Evolutionary conservation across 2,888 invertebrate genomes (phyloP).

Genomic region (Coremacera marginata): DNA sequence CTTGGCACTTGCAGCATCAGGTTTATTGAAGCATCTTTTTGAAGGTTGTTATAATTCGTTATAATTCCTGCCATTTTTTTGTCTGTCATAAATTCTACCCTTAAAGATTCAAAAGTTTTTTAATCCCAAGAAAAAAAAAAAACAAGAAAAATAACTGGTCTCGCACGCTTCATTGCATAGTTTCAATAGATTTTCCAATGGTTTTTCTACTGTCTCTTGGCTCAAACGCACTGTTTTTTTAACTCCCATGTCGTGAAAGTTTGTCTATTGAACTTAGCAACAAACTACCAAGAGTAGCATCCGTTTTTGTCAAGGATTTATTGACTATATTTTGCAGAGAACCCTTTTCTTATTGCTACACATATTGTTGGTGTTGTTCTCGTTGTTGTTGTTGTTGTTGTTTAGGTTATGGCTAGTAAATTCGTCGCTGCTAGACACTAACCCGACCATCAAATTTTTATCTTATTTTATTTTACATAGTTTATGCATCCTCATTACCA

Average conservation of each 20-base stretch:
- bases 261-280: conserved; percentile 22
- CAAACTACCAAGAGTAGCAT: conserved; percentile 30
- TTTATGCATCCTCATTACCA: conserved; percentile 3
- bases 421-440: too few species aligned
- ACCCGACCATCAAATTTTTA: neutral
- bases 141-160: neutral
- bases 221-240: neutral
- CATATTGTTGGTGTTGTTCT: neutral
- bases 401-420: neutral
- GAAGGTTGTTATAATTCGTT: neutral
- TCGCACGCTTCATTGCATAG: conserved; percentile 25
- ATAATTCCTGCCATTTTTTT: neutral
- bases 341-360: neutral
- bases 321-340: conserved; percentile 30
- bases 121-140: neutral
- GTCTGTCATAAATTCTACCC: neutral
- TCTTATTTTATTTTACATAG: conserved; percentile 4
- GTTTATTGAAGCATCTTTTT: neutral
- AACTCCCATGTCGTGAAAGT: neutral
- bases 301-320: conserved; percentile 36
- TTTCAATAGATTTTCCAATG: neutral
- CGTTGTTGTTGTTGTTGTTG: neutral
- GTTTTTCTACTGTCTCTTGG: neutral
- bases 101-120: neutral
- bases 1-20: neutral